Evolutionary conservation across 1,140 invertebrate species (phyloP).

Genomic region (Thalassaphorura encarpata): DNA sequence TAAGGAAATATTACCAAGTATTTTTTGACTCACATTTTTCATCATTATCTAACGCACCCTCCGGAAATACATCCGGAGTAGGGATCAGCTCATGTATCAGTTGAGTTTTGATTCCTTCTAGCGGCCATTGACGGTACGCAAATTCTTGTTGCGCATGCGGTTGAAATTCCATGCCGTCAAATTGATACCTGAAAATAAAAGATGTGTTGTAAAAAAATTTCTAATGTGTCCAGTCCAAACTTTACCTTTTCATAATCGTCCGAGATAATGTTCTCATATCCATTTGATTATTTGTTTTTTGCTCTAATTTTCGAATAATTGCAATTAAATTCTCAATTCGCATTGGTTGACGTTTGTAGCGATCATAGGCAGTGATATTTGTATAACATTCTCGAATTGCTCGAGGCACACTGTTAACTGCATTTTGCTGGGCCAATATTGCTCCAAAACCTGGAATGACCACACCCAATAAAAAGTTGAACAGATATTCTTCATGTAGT

Average conservation of each 20-base stretch:
- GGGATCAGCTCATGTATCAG: conserved; percentile 26
- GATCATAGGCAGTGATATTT: conserved; percentile 27
- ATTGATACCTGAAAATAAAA: conserved; percentile 25
- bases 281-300: conserved; percentile 25
- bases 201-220: neutral
- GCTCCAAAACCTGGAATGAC: too few species aligned
- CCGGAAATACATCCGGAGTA: conserved; percentile 23
- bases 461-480: too few species aligned
- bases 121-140: conserved; percentile 13
- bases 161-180: conserved; percentile 29
- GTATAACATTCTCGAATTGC: conserved; percentile 25
- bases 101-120: conserved; percentile 18
- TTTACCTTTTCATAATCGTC: conserved; percentile 25
- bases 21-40: conserved; percentile 27
- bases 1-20: too few species aligned
- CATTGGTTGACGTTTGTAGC: conserved; percentile 29
- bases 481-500: neutral
- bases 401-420: conserved; percentile 13
- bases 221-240: neutral
- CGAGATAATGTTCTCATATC: conserved; percentile 25
- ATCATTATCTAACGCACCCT: conserved; percentile 28
- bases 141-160: conserved; percentile 13
- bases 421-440: neutral
- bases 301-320: conserved; percentile 33
- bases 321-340: conserved; percentile 33